phyloP scores from a whole-genome alignment of 2,888 invertebrate genomes.

The Vesta saturnalis region DNA sequence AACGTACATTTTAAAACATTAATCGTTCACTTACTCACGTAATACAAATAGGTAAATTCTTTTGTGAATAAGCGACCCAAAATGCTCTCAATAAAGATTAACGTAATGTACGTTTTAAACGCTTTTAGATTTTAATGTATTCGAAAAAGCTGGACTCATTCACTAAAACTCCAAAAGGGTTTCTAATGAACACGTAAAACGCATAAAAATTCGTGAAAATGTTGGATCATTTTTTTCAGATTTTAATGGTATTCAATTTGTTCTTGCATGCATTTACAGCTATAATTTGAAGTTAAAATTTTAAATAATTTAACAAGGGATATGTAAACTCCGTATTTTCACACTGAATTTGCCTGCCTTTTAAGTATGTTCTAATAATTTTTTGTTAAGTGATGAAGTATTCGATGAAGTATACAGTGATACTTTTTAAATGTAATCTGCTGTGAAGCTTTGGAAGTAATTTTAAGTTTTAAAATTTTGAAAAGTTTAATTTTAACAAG shows the following conservation, averaged over 20 bases:
- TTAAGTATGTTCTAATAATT: too few species aligned
- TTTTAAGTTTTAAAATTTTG: too few species aligned
- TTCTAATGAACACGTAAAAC: conserved; percentile 1
- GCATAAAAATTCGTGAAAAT: neutral
- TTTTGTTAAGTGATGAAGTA: too few species aligned
- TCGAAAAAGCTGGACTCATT: neutral
- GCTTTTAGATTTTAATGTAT: neutral
- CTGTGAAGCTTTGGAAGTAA: too few species aligned
- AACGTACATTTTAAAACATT: too few species aligned
- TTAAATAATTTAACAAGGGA: too few species aligned
- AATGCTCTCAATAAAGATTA: neutral
- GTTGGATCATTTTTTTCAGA: neutral
- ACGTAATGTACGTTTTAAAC: conserved; percentile 1
- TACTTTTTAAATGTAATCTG: too few species aligned
- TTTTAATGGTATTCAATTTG: neutral
- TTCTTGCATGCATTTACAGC: neutral
- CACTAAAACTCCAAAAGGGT: neutral
- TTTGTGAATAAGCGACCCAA: neutral
- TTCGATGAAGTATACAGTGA: too few species aligned
- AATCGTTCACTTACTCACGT: neutral
- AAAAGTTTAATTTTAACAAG: too few species aligned
- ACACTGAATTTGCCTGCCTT: too few species aligned
- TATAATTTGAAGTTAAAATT: too few species aligned
- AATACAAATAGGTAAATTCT: neutral
- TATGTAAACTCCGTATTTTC: too few species aligned